phyloP scores from a whole-genome alignment of 2,888 invertebrate species.

The Drosophila nigritarsus region DNA sequence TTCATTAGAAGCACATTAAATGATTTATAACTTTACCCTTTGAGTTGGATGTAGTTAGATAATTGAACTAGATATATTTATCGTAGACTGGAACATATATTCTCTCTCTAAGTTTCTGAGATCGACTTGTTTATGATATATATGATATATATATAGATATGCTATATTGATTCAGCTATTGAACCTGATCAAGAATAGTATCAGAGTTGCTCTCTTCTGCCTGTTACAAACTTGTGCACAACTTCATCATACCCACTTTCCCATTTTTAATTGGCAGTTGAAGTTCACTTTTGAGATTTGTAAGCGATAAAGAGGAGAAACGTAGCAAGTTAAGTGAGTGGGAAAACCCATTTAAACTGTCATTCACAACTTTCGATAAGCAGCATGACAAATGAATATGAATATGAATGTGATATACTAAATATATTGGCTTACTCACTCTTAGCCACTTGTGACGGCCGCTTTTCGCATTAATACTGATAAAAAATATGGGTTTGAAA shows the following conservation, averaged over 20 bases:
- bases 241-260: background rate
- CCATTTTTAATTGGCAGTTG: conserved; percentile 6
- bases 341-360: background rate
- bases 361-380: conserved; percentile 20
- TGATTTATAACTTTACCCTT: too few species aligned
- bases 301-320: conserved; percentile 1
- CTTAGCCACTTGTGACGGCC: background rate
- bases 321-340: conserved; percentile 8
- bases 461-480: too few species aligned
- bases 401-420: background rate
- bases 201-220: background rate
- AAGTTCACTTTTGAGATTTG: conserved; percentile 17
- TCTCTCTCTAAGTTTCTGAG: rapidly evolving
- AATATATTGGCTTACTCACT: background rate
- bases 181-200: background rate
- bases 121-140: too few species aligned
- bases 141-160: background rate
- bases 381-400: background rate
- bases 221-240: background rate
- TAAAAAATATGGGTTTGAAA: background rate
- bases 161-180: background rate
- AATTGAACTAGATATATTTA: background rate
- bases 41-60: too few species aligned
- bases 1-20: background rate
- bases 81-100: background rate